A percentile compares a stretch with the other conserved stretches of the same genome.
phyloP scores from a whole-genome alignment of 2,113 vertebrate species.

The Sander vitreus region DNA sequence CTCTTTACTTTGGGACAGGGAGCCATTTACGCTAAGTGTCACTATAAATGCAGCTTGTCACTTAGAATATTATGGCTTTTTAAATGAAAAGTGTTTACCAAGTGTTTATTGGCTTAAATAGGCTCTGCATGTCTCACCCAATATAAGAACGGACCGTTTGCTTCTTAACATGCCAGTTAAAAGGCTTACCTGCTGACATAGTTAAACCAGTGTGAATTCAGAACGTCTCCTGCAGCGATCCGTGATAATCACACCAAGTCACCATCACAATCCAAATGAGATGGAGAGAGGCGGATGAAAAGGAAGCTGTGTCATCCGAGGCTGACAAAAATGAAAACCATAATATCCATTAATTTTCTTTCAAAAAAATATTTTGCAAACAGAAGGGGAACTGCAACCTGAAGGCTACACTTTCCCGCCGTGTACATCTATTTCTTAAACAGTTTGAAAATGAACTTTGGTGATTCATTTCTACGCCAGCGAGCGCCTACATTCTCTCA shows the following conservation, averaged over 20 bases:
- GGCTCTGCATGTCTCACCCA: not conserved
- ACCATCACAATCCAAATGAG: constrained; percentile 25
- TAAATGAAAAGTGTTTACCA: constrained; percentile 2
- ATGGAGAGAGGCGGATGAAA: not conserved
- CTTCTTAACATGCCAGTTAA: not conserved
- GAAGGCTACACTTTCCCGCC: not conserved
- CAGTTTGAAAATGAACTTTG: constrained; percentile 24
- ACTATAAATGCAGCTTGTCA: constrained; percentile 16
- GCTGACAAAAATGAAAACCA: not conserved
- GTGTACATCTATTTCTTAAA: constrained; percentile 1
- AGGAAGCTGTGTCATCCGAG: not conserved
- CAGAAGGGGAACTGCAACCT: not conserved
- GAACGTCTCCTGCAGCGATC: not conserved
- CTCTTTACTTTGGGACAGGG: not conserved
- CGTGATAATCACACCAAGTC: not conserved
- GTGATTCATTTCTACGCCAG: constrained; percentile 5
- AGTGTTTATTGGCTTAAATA: not conserved
- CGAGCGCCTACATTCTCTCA: not conserved
- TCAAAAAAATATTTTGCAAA: not conserved
- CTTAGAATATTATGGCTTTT: constrained; percentile 9
- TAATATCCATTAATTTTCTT: not conserved
- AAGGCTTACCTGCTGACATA: constrained; percentile 14
- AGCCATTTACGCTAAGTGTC: not conserved
- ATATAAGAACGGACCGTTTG: not conserved
- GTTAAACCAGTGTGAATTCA: constrained; percentile 4